Evolutionary conservation across 2,888 invertebrate genomes (phyloP).

Genomic region (Noctua comes): DNA sequence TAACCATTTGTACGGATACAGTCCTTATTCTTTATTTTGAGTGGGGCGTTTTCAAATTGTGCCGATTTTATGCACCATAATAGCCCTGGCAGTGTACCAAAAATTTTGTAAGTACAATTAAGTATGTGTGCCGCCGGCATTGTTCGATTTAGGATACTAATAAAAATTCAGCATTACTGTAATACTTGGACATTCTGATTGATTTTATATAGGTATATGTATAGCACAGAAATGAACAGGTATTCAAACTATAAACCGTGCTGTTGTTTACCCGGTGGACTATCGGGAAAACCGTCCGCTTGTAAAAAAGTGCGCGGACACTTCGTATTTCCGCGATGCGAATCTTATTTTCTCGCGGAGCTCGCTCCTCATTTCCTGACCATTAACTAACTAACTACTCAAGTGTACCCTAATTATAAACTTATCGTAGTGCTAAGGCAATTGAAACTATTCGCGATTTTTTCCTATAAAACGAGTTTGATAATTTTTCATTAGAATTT

Average conservation of each 20-base stretch:
- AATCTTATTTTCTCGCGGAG: conserved; percentile 5
- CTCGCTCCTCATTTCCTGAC: neutral
- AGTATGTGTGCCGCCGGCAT: conserved; percentile 23
- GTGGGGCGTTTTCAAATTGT: conserved; percentile 45
- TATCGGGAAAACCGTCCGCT: conserved; percentile 13
- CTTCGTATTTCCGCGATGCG: conserved; percentile 14
- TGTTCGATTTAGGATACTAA: conserved; percentile 35
- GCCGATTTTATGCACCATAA: conserved; percentile 55
- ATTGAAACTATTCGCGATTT: neutral
- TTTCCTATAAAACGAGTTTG: neutral
- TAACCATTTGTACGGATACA: conserved; percentile 58
- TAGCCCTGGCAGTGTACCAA: conserved; percentile 59
- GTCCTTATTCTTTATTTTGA: conserved; percentile 50
- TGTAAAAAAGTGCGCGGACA: conserved; percentile 19
- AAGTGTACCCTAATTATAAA: neutral
- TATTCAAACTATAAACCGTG: conserved; percentile 12
- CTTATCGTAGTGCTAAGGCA: neutral
- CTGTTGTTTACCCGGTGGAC: neutral
- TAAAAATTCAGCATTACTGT: conserved; percentile 14
- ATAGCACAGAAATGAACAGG: conserved; percentile 1
- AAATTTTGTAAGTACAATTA: conserved; percentile 38
- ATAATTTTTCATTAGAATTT: conserved; percentile 1
- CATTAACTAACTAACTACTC: neutral
- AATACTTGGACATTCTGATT: neutral
- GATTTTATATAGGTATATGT: neutral